Percentiles rank a stretch among this genome's conserved stretches.
These are phyloP conservation scores for Acanthurus lineatus DNA, from an alignment of 2,797 vertebrate genomes.

Conservation along the genomic window DNA sequence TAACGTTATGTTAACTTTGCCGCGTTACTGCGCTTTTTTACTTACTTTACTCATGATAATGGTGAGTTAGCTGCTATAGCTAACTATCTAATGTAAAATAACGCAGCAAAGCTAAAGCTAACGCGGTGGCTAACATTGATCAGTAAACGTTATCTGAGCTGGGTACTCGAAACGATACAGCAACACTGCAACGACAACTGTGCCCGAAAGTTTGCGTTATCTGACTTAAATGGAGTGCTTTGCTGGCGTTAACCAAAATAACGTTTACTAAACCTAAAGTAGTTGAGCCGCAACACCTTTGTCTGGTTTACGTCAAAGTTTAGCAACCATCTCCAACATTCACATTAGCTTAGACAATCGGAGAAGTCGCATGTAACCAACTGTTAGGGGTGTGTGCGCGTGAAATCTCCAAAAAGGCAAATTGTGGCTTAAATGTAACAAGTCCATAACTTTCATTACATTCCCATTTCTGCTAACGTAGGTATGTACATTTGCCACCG, in stretches of 20 bases:
- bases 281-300: too few species aligned
- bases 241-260: not conserved
- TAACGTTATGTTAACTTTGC: not conserved
- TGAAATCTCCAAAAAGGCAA: not conserved
- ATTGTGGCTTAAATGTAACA: not conserved
- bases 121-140: conserved; percentile 26
- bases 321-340: not conserved
- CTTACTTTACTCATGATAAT: conserved; percentile 5
- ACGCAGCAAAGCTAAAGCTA: conserved; percentile 36
- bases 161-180: not conserved
- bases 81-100: conserved; percentile 29
- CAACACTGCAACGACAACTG: not conserved
- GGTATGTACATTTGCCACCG: not conserved
- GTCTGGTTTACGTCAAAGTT: not conserved
- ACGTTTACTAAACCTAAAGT: not conserved
- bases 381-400: not conserved
- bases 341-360: conserved; percentile 9
- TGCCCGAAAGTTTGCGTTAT: not conserved
- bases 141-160: not conserved
- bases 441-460: not conserved
- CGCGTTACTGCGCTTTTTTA: conserved; percentile 17
- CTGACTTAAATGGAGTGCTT: not conserved
- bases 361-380: conserved; percentile 13
- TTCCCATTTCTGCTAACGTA: not conserved
- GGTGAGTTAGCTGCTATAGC: conserved; percentile 34